Conservation (phyloP, 2,888 invertebrate species). For the Ganaspis brasiliensis region DNA sequence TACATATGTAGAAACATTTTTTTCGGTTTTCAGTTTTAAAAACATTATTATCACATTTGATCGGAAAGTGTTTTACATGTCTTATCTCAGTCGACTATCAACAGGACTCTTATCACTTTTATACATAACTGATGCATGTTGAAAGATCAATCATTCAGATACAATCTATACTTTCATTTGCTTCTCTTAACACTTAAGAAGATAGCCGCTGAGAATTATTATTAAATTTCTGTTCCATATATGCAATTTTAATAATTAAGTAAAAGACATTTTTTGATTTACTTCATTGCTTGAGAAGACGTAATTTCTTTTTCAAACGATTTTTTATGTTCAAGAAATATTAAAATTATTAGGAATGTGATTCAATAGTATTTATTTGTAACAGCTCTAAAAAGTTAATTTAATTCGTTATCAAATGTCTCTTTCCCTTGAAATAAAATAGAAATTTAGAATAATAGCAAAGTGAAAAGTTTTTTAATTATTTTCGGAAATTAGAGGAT, state of each 20-base stretch:
- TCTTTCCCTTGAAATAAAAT: background rate
- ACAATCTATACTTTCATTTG: background rate
- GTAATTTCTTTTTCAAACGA: too few species aligned
- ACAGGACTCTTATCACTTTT: background rate
- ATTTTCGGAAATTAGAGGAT: constrained; percentile 25
- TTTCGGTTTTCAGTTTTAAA: background rate
- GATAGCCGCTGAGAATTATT: too few species aligned
- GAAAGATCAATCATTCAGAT: background rate
- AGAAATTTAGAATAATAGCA: background rate
- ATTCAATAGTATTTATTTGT: background rate
- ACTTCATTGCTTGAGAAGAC: too few species aligned
- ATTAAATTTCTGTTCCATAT: too few species aligned
- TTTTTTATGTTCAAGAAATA: too few species aligned
- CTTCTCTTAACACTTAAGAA: too few species aligned
- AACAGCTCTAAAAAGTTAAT: background rate
- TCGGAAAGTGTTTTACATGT: background rate
- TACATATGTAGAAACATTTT: background rate
- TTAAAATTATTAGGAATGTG: too few species aligned
- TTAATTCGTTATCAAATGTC: constrained; percentile 8
- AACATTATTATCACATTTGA: background rate
- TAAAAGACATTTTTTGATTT: too few species aligned
- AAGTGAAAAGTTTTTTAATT: constrained; percentile 25
- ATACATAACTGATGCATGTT: background rate
- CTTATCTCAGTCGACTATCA: constrained; percentile 1
- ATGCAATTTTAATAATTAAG: too few species aligned